Evolutionary conservation across 2,888 invertebrate species (phyloP).

Genomic region (Acrobasis suavella): DNA sequence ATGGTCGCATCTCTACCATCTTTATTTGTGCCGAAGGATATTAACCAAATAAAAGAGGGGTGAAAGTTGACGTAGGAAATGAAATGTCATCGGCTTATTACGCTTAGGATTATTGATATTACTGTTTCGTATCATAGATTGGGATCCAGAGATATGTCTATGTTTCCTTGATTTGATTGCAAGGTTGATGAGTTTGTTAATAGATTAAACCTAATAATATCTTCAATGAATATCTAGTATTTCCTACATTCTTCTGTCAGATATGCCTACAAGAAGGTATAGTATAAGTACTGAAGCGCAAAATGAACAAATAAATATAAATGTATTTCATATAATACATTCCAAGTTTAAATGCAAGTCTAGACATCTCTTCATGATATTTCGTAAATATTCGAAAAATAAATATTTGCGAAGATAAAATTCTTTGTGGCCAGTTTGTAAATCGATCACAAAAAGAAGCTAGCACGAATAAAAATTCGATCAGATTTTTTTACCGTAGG

Average conservation of each 20-base stretch:
- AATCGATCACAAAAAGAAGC: background rate
- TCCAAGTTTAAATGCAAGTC: background rate
- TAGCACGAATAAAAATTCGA: background rate
- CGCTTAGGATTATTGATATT: conserved; percentile 72
- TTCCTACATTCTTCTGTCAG: too few species aligned
- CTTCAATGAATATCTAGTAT: too few species aligned
- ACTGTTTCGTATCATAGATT: conserved; percentile 32
- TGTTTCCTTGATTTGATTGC: background rate
- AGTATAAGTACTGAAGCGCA: too few species aligned
- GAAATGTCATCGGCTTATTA: conserved; percentile 78
- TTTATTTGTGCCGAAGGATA: conserved; percentile 58
- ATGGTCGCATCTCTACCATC: conserved; percentile 32
- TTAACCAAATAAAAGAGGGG: conserved; percentile 56
- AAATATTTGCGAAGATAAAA: background rate
- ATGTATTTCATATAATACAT: background rate
- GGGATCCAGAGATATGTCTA: conserved; percentile 28
- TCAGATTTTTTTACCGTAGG: too few species aligned
- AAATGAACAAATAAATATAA: too few species aligned
- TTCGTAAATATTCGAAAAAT: conserved; percentile 4
- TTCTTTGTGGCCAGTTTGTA: conserved; percentile 15
- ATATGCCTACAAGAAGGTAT: too few species aligned
- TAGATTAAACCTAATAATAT: too few species aligned
- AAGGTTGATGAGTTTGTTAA: background rate
- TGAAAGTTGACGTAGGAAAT: conserved; percentile 76
- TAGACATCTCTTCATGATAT: background rate